These are phyloP conservation scores for Anticlea derivata DNA, from an alignment of 2,888 invertebrate genomes.

Conservation along the genomic window DNA sequence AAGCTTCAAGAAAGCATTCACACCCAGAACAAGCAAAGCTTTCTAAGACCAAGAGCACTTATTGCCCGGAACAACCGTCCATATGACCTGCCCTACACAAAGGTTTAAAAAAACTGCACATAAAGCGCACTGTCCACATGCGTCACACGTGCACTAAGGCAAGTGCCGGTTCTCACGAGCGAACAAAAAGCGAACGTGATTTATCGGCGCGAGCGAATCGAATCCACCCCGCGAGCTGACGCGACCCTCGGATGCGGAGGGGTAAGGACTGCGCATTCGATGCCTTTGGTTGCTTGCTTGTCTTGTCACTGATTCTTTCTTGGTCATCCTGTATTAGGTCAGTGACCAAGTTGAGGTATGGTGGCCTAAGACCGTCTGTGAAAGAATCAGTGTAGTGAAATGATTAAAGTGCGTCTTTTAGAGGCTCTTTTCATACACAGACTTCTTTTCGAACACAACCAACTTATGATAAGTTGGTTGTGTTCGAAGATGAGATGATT, in stretches of 20 bases:
- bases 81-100: constrained; percentile 36
- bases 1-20: not conserved
- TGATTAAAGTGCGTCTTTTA: too few species aligned
- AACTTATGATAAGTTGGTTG: too few species aligned
- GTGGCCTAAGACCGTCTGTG: too few species aligned
- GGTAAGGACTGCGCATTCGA: constrained; percentile 29
- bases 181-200: constrained; percentile 58
- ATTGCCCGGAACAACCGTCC: constrained; percentile 31
- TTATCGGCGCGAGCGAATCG: constrained; percentile 54
- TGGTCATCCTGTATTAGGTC: too few species aligned
- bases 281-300: not conserved
- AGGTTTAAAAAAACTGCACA: constrained; percentile 34
- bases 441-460: too few species aligned
- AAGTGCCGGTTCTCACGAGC: constrained; percentile 70
- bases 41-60: not conserved
- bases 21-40: not conserved
- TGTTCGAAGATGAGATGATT: too few species aligned
- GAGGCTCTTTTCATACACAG: too few species aligned
- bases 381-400: too few species aligned
- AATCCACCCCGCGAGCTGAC: constrained; percentile 40
- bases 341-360: too few species aligned
- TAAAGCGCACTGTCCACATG: constrained; percentile 46
- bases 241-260: constrained; percentile 34
- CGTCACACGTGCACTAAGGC: constrained; percentile 40
- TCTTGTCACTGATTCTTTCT: too few species aligned